Conservation (phyloP, 92 coral and sea anemone genomes). For the Epizoanthus scotinus region DNA sequence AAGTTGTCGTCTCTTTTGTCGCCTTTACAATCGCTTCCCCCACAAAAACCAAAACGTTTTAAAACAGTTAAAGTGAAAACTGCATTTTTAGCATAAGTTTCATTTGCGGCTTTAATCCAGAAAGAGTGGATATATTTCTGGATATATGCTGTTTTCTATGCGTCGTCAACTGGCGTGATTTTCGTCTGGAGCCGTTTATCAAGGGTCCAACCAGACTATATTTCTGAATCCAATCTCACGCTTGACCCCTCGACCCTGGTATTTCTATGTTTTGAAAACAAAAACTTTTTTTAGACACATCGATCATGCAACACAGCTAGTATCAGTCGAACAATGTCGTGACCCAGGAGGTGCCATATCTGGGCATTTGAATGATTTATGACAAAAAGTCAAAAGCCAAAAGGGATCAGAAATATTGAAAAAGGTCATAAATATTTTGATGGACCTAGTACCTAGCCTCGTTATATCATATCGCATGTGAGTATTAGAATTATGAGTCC, state of each 20-base stretch:
- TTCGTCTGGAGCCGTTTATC: background rate
- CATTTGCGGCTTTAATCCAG: background rate
- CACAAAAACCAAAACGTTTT: background rate
- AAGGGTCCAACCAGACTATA: background rate
- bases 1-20: conserved; percentile 20
- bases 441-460: no score
- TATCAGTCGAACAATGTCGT: no score
- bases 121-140: background rate
- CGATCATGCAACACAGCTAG: no score
- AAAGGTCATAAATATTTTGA: no score
- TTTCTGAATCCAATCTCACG: background rate
- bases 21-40: background rate
- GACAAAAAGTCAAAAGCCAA: no score
- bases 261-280: background rate
- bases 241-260: conserved; percentile 16
- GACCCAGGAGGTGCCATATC: no score
- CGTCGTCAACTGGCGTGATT: conserved; percentile 26
- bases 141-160: background rate
- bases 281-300: no score
- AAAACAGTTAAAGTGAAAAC: background rate
- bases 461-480: no score
- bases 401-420: no score
- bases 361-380: no score
- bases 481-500: no score
- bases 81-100: background rate